Base-by-base conservation (phyloP, 2,113 vertebrate species). In the Grus americana region DNA sequence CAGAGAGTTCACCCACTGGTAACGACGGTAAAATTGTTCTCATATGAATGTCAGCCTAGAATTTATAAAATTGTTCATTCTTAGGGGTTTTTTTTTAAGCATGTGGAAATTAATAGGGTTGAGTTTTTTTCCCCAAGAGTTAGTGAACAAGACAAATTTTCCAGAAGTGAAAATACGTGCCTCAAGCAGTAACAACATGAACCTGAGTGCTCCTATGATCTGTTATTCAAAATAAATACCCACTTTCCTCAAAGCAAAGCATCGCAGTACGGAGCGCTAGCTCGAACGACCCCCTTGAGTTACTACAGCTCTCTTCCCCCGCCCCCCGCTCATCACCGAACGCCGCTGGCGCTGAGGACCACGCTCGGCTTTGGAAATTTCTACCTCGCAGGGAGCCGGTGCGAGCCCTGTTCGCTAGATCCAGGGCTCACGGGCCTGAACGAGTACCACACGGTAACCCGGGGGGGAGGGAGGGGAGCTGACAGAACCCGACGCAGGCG, bases 201-300 rank as follows among this genome's bases (percentile, higher is more conserved):
- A 66, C n/a, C 20, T 5, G 44, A 59, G 21, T 1, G n/a, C 55
- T 58, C 26, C 36, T 46, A n/a, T 1, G 7, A 24, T 4, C 66
- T 10, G 23, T 21, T 36, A 27, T 13, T 32, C 73, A 7, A 58
- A n/a, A 46, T 3, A 52, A 55, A 57, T 1, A 36, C 11, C 15
- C 20, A 5, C 18, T 6, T 24, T 27, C 21, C 52, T 7, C 16
- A 11, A 1, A 47, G 81, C n/a, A 26, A 32, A 44, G 61, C 84
- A n/a, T 2, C 2, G 44, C 74, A 12, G n/a, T 1, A 3, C 0
- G 18, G 16, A 34, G n/a, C 44, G 10, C 4, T 2, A 22, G 38
- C 47, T 29, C 58, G 10, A 9, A 14, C 1, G 13, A 74, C 42
- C 9, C 23, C 47, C 27, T 4, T 0, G 40, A 29, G 47, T 29